These are phyloP conservation scores for Drosophila putrida DNA, from an alignment of 2,888 invertebrate genomes.

Conservation along the genomic window DNA sequence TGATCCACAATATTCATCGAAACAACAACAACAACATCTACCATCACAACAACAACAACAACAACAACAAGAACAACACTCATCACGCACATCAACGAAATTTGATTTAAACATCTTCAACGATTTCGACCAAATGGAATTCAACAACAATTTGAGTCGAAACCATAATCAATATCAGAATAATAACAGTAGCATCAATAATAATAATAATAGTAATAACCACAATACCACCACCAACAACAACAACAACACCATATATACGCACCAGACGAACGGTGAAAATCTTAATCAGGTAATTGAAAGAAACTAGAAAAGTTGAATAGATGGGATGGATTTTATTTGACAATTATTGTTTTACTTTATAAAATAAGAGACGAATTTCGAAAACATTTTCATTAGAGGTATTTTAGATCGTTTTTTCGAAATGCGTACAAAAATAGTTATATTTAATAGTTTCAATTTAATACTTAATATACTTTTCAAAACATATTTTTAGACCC, in stretches of 20 bases:
- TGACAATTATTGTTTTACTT: too few relatives aligned
- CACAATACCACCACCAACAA: constrained; percentile 62
- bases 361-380: too few relatives aligned
- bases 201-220: constrained; percentile 63
- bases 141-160: constrained; percentile 70
- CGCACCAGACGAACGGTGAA: constrained; percentile 57
- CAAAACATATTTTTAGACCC: too few relatives aligned
- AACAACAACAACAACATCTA: constrained; percentile 59
- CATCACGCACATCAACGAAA: constrained; percentile 65
- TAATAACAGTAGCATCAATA: constrained; percentile 80
- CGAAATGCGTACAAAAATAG: too few relatives aligned
- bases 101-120: constrained; percentile 70
- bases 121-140: constrained; percentile 84
- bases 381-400: too few relatives aligned
- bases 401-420: too few relatives aligned
- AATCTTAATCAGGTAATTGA: constrained; percentile 68
- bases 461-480: too few relatives aligned
- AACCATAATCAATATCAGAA: constrained; percentile 72
- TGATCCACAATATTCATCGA: constrained; percentile 81
- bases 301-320: not conserved
- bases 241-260: constrained; percentile 80
- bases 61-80: constrained; percentile 57
- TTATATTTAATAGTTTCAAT: too few relatives aligned
- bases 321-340: too few relatives aligned
- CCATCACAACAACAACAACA: constrained; percentile 51